phyloP scores from a whole-genome alignment of 2,113 vertebrate genomes.

The Seriola dumerili region DNA sequence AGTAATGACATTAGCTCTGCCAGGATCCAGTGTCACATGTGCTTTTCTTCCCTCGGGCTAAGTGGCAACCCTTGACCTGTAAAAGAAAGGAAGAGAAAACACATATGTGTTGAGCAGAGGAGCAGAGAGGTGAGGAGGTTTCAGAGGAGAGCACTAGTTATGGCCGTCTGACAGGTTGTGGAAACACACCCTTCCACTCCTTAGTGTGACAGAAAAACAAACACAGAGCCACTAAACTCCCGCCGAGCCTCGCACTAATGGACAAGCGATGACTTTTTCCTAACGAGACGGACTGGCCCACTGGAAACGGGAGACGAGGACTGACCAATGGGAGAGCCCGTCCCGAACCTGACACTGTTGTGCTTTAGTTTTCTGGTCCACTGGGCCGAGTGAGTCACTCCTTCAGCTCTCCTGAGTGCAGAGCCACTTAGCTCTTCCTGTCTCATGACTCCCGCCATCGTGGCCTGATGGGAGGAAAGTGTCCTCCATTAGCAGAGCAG shows the following conservation, averaged over 20 bases:
- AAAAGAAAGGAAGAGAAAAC: slow-evolving; percentile 65
- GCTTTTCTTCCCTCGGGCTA: slow-evolving; percentile 63
- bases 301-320: slow-evolving; percentile 37
- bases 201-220: slow-evolving; percentile 75
- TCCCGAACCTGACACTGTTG: slow-evolving; percentile 64
- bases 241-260: slow-evolving; percentile 53
- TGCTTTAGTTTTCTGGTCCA: slow-evolving; percentile 74
- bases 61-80: slow-evolving; percentile 78
- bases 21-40: slow-evolving; percentile 76
- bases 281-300: neutral
- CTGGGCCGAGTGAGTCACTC: slow-evolving; percentile 61
- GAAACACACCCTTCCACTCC: slow-evolving; percentile 77
- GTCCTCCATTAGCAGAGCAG: slow-evolving; percentile 4
- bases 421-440: slow-evolving; percentile 59
- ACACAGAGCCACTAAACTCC: slow-evolving; percentile 56
- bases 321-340: slow-evolving; percentile 39
- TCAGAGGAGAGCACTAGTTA: slow-evolving; percentile 61
- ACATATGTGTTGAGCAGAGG: slow-evolving; percentile 63
- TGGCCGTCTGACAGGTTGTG: slow-evolving; percentile 77
- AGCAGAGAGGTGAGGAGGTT: slow-evolving; percentile 61
- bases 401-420: slow-evolving; percentile 49
- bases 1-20: slow-evolving; percentile 71
- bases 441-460: slow-evolving; percentile 42
- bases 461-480: slow-evolving; percentile 20
- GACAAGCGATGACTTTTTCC: slow-evolving; percentile 65